Conservation (phyloP, 2,888 invertebrate species). For the Sclerodermus sp. region DNA sequence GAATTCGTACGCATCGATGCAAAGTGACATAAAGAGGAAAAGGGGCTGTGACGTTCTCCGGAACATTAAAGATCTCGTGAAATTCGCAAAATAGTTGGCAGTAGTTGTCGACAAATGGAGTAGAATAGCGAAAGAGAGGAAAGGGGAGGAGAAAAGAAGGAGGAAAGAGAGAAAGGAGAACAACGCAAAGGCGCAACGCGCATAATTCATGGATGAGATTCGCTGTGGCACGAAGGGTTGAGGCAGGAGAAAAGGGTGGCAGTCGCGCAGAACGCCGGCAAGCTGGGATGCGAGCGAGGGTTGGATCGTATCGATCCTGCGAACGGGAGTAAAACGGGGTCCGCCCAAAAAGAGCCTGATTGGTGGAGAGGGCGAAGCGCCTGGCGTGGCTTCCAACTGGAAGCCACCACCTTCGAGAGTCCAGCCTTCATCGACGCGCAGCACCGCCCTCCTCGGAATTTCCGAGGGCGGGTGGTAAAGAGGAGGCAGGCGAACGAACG, state of each 20-base stretch:
- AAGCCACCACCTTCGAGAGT: no score
- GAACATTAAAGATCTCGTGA: conserved; percentile 22
- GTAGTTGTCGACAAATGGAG: no score
- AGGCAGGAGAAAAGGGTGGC: neutral
- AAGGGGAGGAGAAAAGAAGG: conserved; percentile 5
- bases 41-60: no score
- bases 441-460: conserved; percentile 4
- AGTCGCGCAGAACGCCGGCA: no score
- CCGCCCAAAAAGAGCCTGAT: conserved; percentile 4
- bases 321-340: conserved; percentile 15
- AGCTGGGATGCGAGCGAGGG: neutral
- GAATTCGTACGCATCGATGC: no score
- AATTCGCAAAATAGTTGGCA: no score
- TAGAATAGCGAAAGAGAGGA: conserved; percentile 6
- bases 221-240: no score
- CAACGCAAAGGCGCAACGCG: conserved; percentile 20
- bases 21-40: no score
- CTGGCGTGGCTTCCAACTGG: conserved; percentile 18
- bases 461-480: conserved; percentile 21
- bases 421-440: conserved; percentile 6
- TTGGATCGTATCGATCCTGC: conserved; percentile 27
- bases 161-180: conserved; percentile 4
- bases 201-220: conserved; percentile 39
- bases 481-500: neutral
- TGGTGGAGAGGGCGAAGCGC: conserved; percentile 10